Evolutionary conservation across 1,140 invertebrate species (phyloP).

Genomic region (Calephelis virginiensis): DNA sequence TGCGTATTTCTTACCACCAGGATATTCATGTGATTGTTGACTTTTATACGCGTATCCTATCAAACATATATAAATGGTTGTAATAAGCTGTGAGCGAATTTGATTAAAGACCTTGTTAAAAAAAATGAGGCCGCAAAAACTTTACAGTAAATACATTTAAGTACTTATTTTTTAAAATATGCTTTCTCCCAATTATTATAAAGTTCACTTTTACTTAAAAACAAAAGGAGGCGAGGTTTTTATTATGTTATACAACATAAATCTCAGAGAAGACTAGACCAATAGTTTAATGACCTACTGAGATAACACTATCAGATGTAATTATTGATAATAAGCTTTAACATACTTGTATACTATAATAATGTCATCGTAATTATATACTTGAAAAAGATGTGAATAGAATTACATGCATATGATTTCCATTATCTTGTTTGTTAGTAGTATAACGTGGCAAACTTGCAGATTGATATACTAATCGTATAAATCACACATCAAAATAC

Average conservation of each 20-base stretch:
- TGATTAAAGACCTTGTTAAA: neutral
- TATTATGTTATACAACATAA: slow-evolving; percentile 8
- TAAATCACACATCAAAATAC: too few species aligned
- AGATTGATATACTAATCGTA: too few species aligned
- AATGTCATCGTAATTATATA: too few species aligned
- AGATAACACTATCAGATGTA: slow-evolving; percentile 35
- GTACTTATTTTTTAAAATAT: neutral
- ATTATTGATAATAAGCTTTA: slow-evolving; percentile 23
- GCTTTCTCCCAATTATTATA: neutral
- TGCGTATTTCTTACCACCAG: too few species aligned
- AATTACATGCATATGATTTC: too few species aligned
- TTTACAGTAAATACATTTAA: neutral
- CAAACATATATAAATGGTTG: too few species aligned
- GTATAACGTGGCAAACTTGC: too few species aligned
- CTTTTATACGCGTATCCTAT: too few species aligned
- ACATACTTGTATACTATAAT: slow-evolving; percentile 1
- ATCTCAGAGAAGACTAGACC: slow-evolving; percentile 16
- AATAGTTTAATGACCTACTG: slow-evolving; percentile 37
- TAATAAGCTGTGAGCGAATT: too few species aligned
- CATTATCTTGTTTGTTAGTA: too few species aligned
- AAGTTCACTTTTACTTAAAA: neutral
- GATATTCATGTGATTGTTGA: too few species aligned
- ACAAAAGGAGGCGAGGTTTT: neutral
- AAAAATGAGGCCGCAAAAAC: neutral
- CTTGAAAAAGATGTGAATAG: too few species aligned